These are phyloP conservation scores for Gallinago paraguaiae DNA, from an alignment of 2,113 vertebrate genomes.

Conservation along the genomic window DNA sequence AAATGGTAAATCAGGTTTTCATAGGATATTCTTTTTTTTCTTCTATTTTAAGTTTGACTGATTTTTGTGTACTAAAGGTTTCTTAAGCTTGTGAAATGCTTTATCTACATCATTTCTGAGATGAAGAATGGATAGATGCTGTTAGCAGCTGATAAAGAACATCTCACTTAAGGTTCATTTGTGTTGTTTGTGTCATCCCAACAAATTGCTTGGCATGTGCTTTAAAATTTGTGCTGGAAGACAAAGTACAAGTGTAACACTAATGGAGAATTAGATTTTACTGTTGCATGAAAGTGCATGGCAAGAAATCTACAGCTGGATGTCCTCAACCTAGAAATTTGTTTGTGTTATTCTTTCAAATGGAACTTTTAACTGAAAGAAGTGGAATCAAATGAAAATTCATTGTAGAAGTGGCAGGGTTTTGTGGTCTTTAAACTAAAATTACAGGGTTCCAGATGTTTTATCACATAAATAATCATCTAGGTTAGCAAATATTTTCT, in stretches of 20 bases:
- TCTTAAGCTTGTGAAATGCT: not conserved
- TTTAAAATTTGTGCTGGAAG: slow-evolving; percentile 14
- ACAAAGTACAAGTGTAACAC: not conserved
- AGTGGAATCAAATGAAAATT: not conserved
- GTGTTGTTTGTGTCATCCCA: not conserved
- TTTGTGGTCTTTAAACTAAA: not conserved
- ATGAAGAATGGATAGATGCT: not conserved
- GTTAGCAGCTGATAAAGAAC: not conserved
- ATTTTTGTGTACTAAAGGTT: not conserved
- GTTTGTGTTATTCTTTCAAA: not conserved
- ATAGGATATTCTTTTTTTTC: not conserved
- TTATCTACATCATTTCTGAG: not conserved
- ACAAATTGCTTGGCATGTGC: slow-evolving; percentile 19
- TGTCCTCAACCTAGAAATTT: not conserved
- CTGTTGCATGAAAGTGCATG: not conserved
- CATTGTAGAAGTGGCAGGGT: not conserved
- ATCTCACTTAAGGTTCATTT: not conserved
- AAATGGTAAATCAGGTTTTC: not conserved
- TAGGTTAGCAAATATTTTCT: not conserved
- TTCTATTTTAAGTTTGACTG: not conserved
- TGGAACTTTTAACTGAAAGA: slow-evolving; percentile 16
- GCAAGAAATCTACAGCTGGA: not conserved
- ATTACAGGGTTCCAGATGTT: not conserved
- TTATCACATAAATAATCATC: not conserved
- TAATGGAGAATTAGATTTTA: not conserved